Conservation (phyloP, 2,797 vertebrate species). For the Lagodon rhomboides region DNA sequence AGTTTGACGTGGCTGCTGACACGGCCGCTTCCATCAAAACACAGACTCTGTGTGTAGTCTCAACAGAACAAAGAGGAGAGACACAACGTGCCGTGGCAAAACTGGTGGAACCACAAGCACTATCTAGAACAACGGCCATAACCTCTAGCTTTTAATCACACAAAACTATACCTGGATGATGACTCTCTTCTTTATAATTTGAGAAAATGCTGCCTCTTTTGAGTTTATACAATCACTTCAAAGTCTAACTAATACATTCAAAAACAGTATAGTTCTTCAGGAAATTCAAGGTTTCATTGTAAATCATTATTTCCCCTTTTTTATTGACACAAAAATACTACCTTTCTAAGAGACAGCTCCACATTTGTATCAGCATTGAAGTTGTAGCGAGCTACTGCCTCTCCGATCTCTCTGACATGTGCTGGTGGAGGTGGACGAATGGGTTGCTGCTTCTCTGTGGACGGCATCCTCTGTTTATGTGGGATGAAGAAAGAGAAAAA, state of each 20-base stretch:
- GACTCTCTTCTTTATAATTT: too few species aligned
- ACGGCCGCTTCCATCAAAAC: too few species aligned
- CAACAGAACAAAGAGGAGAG: too few species aligned
- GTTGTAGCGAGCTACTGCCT: conserved; percentile 96
- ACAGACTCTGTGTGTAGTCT: too few species aligned
- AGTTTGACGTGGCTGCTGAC: too few species aligned
- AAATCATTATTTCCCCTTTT: neutral
- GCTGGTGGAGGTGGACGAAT: conserved; percentile 95
- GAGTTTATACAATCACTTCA: too few species aligned
- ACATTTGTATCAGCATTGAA: conserved; percentile 99
- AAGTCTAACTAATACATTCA: too few species aligned
- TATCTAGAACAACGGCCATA: too few species aligned
- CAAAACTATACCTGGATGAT: neutral
- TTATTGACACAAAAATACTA: conserved; percentile 56
- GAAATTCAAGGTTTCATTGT: neutral
- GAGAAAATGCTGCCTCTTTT: too few species aligned
- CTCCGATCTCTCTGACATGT: conserved; percentile 94
- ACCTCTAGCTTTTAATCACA: too few species aligned
- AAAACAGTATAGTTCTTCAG: neutral
- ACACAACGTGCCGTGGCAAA: too few species aligned
- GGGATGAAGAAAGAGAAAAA: conserved; percentile 1
- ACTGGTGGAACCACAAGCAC: too few species aligned
- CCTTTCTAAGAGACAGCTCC: conserved; percentile 97
- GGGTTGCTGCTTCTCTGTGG: conserved; percentile 93
- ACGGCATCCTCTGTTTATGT: conserved; percentile 88